Evolutionary conservation across 1,140 invertebrate genomes (phyloP).

Genomic region (Goniozus legneri): DNA sequence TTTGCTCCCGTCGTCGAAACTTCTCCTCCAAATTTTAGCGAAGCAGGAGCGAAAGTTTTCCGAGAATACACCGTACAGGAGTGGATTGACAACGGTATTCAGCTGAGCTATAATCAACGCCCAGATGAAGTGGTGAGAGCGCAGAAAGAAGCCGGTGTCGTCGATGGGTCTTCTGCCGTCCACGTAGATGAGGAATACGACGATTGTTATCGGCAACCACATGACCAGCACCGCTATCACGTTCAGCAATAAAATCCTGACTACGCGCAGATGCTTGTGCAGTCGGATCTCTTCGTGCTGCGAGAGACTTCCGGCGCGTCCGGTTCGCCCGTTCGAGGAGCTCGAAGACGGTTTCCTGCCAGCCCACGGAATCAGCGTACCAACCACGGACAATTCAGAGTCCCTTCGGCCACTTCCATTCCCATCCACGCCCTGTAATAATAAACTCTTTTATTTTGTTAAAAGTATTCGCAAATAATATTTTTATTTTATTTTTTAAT

Average conservation of each 20-base stretch:
- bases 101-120: constrained; percentile 62
- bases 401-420: constrained; percentile 39
- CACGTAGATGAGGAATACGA: constrained; percentile 59
- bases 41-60: constrained; percentile 69
- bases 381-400: constrained; percentile 53
- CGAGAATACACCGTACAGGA: constrained; percentile 75
- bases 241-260: constrained; percentile 58
- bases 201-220: constrained; percentile 61
- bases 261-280: constrained; percentile 58
- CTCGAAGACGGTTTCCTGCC: constrained; percentile 46
- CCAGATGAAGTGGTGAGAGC: constrained; percentile 58
- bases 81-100: constrained; percentile 74
- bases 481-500: not conserved
- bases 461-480: not conserved
- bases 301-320: constrained; percentile 49
- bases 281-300: constrained; percentile 57
- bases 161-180: constrained; percentile 55
- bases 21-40: constrained; percentile 41
- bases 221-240: constrained; percentile 59
- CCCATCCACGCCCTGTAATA: constrained; percentile 17
- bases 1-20: constrained; percentile 15
- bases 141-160: constrained; percentile 54
- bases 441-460: too few relatives aligned
- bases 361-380: constrained; percentile 52
- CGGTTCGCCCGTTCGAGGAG: constrained; percentile 35